phyloP scores from a whole-genome alignment of 2,797 vertebrate genomes.

The Clamator glandarius region DNA sequence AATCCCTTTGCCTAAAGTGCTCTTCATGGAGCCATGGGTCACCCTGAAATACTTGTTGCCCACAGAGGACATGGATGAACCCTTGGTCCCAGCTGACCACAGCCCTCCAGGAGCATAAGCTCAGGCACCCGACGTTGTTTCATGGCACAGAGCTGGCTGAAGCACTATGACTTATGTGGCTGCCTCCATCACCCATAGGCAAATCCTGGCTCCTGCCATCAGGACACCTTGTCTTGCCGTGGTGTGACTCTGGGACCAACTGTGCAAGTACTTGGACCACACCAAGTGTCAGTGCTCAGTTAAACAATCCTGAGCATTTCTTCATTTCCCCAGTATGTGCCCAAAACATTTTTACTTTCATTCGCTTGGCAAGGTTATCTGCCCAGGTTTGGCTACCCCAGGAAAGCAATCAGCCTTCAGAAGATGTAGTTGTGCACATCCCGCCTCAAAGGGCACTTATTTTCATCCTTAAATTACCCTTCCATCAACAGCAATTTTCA shows the following conservation, averaged over 20 bases:
- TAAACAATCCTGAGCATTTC: fast-evolving
- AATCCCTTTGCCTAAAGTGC: not conserved
- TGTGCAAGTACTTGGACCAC: fast-evolving
- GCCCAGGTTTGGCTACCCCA: not conserved
- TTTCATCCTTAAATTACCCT: not conserved
- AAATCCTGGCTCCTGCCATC: not conserved
- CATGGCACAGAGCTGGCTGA: not conserved
- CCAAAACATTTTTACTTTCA: not conserved
- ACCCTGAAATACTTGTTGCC: not conserved
- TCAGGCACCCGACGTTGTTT: not conserved
- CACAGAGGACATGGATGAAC: fast-evolving
- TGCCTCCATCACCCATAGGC: not conserved
- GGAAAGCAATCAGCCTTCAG: not conserved
- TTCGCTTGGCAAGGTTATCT: not conserved
- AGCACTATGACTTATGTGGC: not conserved
- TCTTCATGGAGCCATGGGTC: not conserved
- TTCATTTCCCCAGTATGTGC: not conserved
- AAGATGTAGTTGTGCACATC: not conserved
- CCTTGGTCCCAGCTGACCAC: not conserved
- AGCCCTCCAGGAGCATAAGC: not conserved
- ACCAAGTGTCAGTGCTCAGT: not conserved
- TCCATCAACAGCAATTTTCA: not conserved
- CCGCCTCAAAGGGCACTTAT: not conserved
- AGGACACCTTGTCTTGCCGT: fast-evolving
- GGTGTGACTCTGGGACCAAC: fast-evolving